Evolutionary conservation across 2,113 vertebrate species (phyloP).

Genomic region (Strigops habroptila): DNA sequence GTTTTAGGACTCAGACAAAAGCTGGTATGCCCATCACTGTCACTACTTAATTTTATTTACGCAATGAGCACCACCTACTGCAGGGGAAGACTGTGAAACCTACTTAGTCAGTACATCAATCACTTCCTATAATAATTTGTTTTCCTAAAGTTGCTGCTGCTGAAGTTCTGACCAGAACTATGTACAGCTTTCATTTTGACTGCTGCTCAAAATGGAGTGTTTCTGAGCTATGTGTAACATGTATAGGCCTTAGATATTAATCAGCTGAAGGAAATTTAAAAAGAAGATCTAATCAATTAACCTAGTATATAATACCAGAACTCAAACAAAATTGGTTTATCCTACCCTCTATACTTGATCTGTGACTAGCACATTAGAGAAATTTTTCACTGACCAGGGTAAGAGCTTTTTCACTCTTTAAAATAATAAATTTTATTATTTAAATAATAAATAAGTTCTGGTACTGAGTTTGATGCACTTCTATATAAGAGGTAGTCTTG

Average conservation of each 20-base stretch:
- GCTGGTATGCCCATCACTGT: background rate
- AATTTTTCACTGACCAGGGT: background rate
- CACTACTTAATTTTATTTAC: slow-evolving; percentile 46
- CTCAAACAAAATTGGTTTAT: background rate
- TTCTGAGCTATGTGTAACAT: background rate
- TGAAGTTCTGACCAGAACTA: slow-evolving; percentile 19
- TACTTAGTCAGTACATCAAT: slow-evolving; percentile 42
- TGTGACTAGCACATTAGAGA: background rate
- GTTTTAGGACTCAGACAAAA: background rate
- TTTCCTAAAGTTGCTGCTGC: slow-evolving; percentile 18
- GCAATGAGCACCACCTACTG: slow-evolving; percentile 61
- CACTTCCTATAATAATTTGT: slow-evolving; percentile 39
- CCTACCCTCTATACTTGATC: background rate
- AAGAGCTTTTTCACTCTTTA: background rate
- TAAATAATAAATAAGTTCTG: background rate
- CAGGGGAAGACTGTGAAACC: slow-evolving; percentile 55
- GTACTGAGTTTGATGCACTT: background rate
- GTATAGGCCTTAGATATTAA: background rate
- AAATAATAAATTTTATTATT: background rate
- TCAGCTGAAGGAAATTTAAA: background rate
- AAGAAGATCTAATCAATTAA: background rate
- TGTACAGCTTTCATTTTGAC: slow-evolving; percentile 1
- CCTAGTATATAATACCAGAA: background rate
- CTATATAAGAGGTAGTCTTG: background rate
- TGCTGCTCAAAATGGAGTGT: background rate